phyloP scores from a whole-genome alignment of 1,140 invertebrate species.

The Alviniconcha marisindica region DNA sequence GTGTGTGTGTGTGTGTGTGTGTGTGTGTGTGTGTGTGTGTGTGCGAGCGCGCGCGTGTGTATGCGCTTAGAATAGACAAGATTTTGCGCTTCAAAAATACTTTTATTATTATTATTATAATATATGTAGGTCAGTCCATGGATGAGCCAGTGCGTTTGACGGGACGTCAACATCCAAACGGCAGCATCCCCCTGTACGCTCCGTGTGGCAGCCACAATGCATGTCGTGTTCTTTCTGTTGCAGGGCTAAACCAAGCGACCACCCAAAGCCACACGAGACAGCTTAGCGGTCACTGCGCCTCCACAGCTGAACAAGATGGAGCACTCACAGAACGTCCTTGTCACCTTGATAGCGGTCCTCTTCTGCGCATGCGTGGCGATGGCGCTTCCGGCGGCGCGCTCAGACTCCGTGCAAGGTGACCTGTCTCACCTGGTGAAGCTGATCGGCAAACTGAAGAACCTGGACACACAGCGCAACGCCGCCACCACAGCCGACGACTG shows the following conservation, averaged over 20 bases:
- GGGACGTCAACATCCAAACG: too few relatives aligned
- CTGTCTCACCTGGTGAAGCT: conserved; percentile 34
- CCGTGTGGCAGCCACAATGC: too few relatives aligned
- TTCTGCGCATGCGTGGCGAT: conserved; percentile 22
- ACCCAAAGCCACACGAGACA: neutral
- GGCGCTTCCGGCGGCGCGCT: conserved; percentile 20
- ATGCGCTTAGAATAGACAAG: neutral
- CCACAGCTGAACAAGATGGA: conserved; percentile 34
- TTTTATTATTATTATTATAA: too few relatives aligned
- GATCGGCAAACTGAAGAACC: conserved; percentile 31
- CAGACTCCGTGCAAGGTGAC: conserved; percentile 24
- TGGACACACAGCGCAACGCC: neutral
- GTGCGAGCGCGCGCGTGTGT: neutral
- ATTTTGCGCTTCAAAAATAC: too few relatives aligned
- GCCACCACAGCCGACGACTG: neutral
- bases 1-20: neutral
- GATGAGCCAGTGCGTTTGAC: too few relatives aligned
- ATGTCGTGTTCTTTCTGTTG: neutral
- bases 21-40: conserved; percentile 10
- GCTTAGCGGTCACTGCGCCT: neutral
- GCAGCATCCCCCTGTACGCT: too few relatives aligned
- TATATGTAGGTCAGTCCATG: too few relatives aligned
- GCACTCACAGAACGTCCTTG: neutral
- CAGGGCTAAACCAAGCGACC: neutral
- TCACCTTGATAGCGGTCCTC: conserved; percentile 9